Conservation (phyloP, 1,140 invertebrate species). For the Popillia japonica region DNA sequence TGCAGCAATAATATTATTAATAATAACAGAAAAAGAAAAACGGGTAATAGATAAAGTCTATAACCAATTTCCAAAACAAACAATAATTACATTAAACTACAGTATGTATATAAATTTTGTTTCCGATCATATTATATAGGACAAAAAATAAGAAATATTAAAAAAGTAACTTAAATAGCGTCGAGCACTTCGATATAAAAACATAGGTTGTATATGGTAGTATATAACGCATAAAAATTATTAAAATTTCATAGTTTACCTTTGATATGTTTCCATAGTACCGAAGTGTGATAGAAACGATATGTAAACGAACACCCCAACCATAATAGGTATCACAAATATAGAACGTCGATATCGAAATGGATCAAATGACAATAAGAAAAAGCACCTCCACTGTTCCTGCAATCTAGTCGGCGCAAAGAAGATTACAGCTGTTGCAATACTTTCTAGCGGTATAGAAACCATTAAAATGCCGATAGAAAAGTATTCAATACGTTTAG, state of each 20-base stretch:
- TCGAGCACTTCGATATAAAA: too few species aligned
- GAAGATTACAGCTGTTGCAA: conserved; percentile 12
- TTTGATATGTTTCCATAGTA: neutral
- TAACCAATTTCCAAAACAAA: too few species aligned
- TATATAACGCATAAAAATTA: too few species aligned
- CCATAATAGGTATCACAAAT: conserved; percentile 15
- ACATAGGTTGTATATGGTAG: too few species aligned
- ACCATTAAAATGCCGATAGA: conserved; percentile 16
- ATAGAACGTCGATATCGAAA: neutral
- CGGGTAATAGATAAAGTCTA: too few species aligned
- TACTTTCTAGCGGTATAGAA: conserved; percentile 31
- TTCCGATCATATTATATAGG: too few species aligned
- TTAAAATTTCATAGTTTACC: neutral
- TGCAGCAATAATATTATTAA: too few species aligned
- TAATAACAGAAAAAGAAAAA: too few species aligned
- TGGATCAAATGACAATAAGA: conserved; percentile 19
- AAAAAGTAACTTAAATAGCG: too few species aligned
- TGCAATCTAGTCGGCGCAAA: conserved; percentile 23
- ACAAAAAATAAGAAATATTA: too few species aligned
- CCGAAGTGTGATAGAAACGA: conserved; percentile 15
- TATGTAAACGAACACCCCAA: conserved; percentile 14
- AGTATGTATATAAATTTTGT: too few species aligned
- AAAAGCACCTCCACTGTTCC: conserved; percentile 15
- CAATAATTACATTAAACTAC: too few species aligned
- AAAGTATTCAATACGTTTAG: neutral